Conservation (phyloP, 1,140 invertebrate genomes). For the Tetramorium alpestre region DNA sequence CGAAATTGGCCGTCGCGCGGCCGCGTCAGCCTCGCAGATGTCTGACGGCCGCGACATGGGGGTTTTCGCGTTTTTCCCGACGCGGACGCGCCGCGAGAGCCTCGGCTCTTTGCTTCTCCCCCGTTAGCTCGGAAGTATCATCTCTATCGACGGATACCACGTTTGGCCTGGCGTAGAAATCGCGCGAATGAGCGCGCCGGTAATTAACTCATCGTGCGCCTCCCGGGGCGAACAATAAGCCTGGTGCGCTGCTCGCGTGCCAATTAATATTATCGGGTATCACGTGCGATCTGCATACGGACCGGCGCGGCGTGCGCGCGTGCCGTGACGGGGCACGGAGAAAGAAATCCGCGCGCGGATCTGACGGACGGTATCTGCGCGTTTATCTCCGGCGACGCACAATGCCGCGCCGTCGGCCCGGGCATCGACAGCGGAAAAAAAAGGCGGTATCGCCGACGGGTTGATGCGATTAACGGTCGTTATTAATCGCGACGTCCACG, state of each 20-base stretch:
- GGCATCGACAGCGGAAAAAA: slow-evolving; percentile 13
- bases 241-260: slow-evolving; percentile 61
- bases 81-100: background rate
- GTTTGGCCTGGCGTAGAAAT: background rate
- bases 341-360: slow-evolving; percentile 64
- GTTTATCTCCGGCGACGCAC: slow-evolving; percentile 63
- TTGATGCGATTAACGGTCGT: slow-evolving; percentile 8
- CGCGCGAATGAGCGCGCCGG: slow-evolving; percentile 9
- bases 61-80: slow-evolving; percentile 22
- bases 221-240: slow-evolving; percentile 65
- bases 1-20: slow-evolving; percentile 72
- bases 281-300: slow-evolving; percentile 11
- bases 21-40: slow-evolving; percentile 48
- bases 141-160: too few species aligned
- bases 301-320: slow-evolving; percentile 40
- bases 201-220: slow-evolving; percentile 70
- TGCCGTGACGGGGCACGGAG: slow-evolving; percentile 39
- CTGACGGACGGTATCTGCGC: slow-evolving; percentile 63
- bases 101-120: too few species aligned
- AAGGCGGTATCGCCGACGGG: slow-evolving; percentile 8
- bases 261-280: slow-evolving; percentile 73
- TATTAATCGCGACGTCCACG: slow-evolving; percentile 42
- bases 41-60: slow-evolving; percentile 7
- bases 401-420: slow-evolving; percentile 45
- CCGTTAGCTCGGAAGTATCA: background rate